Base-by-base conservation (phyloP, 2,888 invertebrate genomes). In the Thalpophila matura region DNA sequence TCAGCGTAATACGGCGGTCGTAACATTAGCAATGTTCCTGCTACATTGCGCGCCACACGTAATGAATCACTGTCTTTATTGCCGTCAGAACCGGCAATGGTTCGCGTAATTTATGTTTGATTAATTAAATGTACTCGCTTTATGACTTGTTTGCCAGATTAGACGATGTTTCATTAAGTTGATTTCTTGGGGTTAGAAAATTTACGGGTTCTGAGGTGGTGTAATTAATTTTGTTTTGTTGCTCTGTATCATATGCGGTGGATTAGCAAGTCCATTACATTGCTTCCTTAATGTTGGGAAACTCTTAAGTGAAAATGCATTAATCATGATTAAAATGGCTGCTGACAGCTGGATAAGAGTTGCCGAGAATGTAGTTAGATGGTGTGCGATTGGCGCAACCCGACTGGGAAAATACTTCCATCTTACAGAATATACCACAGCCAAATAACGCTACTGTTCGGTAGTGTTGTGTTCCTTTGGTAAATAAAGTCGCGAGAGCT, bases 71-170 rank as follows among this genome's bases (percentile, higher is more conserved):
- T 47, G 56, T 46, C 55, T 77, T 80, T 78, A 80, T 71, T 31
- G 38, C 71, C 63, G 27, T 74, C 68, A 71, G 49, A 79, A 72
- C 57, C 74, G 61, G 78, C 57, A 55, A 70, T 77, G 78, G 66
- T 64, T 63, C 16, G 43, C 66, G 59, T 77, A 66, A 75, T 67
- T 60, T 64, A 62, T 61, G 59, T 67, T 58, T 64, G 63, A 73
- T 79, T 80, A 80, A 77, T 79, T 77, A 77, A 77, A 79, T 73
- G 50, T 54, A 27, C 27, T 50, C 53, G 56, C 37, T 79, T 73
- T 80, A 80, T 65, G 62, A 60, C 55, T 67, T 79, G 62, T 71
- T 76, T 68, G 77, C 65, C 45, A 64, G 70, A 75, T 79, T 59
- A 66, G 61, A 43, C 60, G 40, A 51, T 51, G 55, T 64, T 74